Base-by-base conservation (phyloP, 2,113 vertebrate species). In the Scophthalmus maximus region DNA sequence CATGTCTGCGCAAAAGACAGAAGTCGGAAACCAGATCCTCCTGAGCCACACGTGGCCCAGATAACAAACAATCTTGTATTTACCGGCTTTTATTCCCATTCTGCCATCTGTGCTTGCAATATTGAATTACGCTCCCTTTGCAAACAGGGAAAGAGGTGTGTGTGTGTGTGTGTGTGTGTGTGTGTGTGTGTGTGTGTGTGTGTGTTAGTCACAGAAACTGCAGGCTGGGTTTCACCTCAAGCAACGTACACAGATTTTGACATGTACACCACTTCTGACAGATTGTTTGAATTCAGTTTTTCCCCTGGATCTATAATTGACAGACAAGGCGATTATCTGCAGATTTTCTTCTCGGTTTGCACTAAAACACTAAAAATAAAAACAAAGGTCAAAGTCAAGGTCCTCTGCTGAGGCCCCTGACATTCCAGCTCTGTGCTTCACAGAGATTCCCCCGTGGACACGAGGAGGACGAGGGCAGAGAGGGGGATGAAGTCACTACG, bases 341-440 rank as follows among this genome's bases (percentile, higher is more conserved):
- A 72, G 22, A 50, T 67, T 55, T 36, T 27, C 62, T 26, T 9
- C 52, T 63, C 53, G 18, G 60, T 40, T 17, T 23, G 17, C 50
- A 69, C 23, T n/a, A n/a, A 50, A 27, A 53, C 27, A 22, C n/a
- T 8, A 8, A 49, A 71, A 57, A 17, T 5, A 59, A 29, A 57
- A 47, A 68, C 46, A 27, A 68, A 72, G 75, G 75, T 87, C 68
- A 56, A 6, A 32, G 59, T 68, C 27, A 58, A 74, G 63, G 56
- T 84, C 76, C 3, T 61, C 22, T 4, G 53, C 18, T 23, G 53
- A 83, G 67, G 74, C 65, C 18, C 47, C 63, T n/a, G 51, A 78
- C 75, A 77, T 86, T 88, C 84, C 78, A 53, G 73, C 67, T 68
- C 40, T 60, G 68, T 67, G 67, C 72, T 60, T 56, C 58, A 77